Evolutionary conservation across 1,140 invertebrate genomes (phyloP), one percentile per base, ranked within the genome.

Genomic region (Pogonomyrmex barbatus): DNA sequence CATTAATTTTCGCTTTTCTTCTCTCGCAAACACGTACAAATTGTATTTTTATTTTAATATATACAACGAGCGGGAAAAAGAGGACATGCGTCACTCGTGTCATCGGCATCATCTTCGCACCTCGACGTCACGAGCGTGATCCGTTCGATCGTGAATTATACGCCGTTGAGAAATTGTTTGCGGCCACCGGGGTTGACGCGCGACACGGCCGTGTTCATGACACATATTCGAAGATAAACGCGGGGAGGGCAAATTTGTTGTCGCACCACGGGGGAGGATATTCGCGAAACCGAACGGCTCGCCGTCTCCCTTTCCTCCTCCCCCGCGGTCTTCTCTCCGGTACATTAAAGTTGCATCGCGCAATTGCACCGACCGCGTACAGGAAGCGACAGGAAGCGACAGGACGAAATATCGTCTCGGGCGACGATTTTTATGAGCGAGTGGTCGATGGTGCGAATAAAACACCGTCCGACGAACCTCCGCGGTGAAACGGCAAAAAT

Each of bases 141-240:
- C 78, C 63, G 33, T 71, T 78, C 56, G 67, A 85, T 85, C 82
- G 73, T 85, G 71, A 65, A 85, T 85, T 85, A 85, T 85, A 47
- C 71, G 47, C 24, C 82, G 47, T 62, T 77, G 82, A 85, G 60
- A 85, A 85, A 85, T 85, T 85, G 71, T 85, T 85, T 85, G 82
- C 71, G 39, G 71, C 39, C 14, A 54, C 2, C 54, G 58, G 60
- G 50, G 8, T 50, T 75, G 73, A 77, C 56, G 62, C 70, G 58
- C 39, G 56, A 76, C 36, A 12, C 47, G 24, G 12, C 45, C 56
- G 10, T 77, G 62, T 42, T 77, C 50, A 52, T 77, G 58, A 77
- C 58, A 77, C 6, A 39, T 77, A 67, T 62, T 45, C 73, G 12
- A 52, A 75, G 47, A 77, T 65, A 62, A 62, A 39, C 47, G 45